A percentile compares a stretch with the other conserved stretches of the same genome.
phyloP scores from a whole-genome alignment of 2,888 invertebrate genomes.

The Scaptomyza caliginosa region DNA sequence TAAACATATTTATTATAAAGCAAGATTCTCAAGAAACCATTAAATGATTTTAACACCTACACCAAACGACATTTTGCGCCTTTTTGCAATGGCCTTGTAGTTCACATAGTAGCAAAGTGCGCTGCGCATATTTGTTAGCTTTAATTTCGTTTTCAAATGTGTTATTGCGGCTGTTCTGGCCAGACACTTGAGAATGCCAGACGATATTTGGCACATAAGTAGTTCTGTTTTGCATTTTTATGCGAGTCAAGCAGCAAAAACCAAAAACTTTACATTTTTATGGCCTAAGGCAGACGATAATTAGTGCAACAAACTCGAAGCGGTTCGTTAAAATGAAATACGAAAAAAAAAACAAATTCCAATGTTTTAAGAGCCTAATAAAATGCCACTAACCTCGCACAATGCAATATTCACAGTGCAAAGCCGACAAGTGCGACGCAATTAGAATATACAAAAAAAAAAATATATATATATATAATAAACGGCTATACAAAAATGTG shows the following conservation, averaged over 20 bases:
- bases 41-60: conserved; percentile 20
- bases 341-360: conserved; percentile 31
- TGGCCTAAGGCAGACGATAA: conserved; percentile 44
- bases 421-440: conserved; percentile 35
- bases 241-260: conserved; percentile 14
- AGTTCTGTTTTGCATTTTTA: conserved; percentile 39
- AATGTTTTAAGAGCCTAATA: conserved; percentile 12
- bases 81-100: background rate
- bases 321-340: conserved; percentile 15
- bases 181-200: conserved; percentile 49
- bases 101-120: conserved; percentile 22
- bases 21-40: too few species aligned
- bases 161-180: conserved; percentile 12
- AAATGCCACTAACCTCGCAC: conserved; percentile 67
- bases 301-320: conserved; percentile 42
- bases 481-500: conserved; percentile 10
- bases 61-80: background rate
- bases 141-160: background rate
- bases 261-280: conserved; percentile 29
- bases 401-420: conserved; percentile 43
- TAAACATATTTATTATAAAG: too few species aligned
- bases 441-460: conserved; percentile 21
- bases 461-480: background rate
- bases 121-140: conserved; percentile 43
- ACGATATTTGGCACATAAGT: conserved; percentile 41